Conservation (phyloP, 2,113 vertebrate genomes). For the Platichthys stellatus region DNA sequence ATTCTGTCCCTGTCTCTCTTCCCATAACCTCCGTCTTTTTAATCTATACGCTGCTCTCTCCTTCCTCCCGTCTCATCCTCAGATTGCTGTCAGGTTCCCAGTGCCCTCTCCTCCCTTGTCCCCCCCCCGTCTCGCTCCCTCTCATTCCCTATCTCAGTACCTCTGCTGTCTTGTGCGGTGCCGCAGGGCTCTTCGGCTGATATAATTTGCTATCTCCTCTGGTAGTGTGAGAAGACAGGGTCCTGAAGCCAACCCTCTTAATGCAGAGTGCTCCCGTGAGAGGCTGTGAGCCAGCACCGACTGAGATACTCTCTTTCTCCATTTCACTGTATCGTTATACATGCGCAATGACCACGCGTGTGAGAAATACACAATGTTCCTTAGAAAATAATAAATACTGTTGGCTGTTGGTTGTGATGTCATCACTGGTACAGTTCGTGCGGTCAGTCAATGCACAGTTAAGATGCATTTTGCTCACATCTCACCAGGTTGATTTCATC, state of each 20-base stretch:
- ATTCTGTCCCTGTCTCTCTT: constrained; percentile 13
- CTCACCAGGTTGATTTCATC: constrained; percentile 30
- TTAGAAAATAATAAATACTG: constrained; percentile 25
- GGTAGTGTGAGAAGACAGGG: constrained; percentile 51
- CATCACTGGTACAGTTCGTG: not conserved
- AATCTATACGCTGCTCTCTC: constrained; percentile 1
- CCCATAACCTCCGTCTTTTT: constrained; percentile 30
- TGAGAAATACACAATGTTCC: constrained; percentile 20
- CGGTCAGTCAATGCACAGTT: constrained; percentile 12
- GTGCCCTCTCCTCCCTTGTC: constrained; percentile 30
- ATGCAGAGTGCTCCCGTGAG: constrained; percentile 73
- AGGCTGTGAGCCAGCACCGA: constrained; percentile 52
- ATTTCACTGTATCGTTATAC: constrained; percentile 12
- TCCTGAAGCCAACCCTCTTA: constrained; percentile 64
- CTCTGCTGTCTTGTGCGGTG: constrained; percentile 53
- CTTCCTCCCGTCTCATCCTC: constrained; percentile 41
- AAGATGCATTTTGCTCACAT: constrained; percentile 21
- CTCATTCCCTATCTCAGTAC: constrained; percentile 38
- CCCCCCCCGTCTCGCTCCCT: not conserved
- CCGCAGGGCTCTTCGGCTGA: constrained; percentile 67
- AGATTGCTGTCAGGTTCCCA: constrained; percentile 37
- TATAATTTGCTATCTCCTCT: constrained; percentile 73
- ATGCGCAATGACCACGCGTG: constrained; percentile 29
- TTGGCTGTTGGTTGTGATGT: constrained; percentile 8
- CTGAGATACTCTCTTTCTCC: constrained; percentile 6